These are phyloP conservation scores for Electrophaes corylata DNA, from an alignment of 2,888 invertebrate species.

Conservation along the genomic window DNA sequence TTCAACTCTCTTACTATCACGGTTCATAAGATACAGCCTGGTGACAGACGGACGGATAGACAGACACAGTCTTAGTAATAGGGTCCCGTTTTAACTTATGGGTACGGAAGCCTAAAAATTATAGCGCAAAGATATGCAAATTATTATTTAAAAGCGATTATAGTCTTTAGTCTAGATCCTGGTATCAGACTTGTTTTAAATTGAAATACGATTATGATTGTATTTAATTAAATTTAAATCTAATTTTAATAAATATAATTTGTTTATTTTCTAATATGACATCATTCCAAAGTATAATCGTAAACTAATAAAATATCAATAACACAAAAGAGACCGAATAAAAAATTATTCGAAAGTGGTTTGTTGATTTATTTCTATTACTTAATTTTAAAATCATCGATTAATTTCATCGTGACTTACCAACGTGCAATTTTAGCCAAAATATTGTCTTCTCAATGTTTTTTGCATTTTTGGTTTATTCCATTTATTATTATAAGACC, in stretches of 20 bases:
- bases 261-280: slow-evolving; percentile 3
- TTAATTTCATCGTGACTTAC: not conserved
- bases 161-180: slow-evolving; percentile 22
- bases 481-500: too few relatives aligned
- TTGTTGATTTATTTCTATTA: not conserved
- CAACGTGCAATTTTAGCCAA: too few relatives aligned
- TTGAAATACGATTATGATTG: slow-evolving; percentile 2
- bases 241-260: not conserved
- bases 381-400: not conserved
- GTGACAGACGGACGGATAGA: too few relatives aligned
- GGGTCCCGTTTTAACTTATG: too few relatives aligned
- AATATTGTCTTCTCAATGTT: too few relatives aligned
- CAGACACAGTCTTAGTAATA: too few relatives aligned
- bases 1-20: too few relatives aligned
- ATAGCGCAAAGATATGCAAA: slow-evolving; percentile 7
- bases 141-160: slow-evolving; percentile 1
- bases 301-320: not conserved
- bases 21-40: too few relatives aligned
- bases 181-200: slow-evolving; percentile 10
- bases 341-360: not conserved
- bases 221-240: slow-evolving; percentile 9
- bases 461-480: too few relatives aligned
- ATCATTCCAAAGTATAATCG: slow-evolving; percentile 4
- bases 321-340: not conserved
- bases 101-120: too few relatives aligned